phyloP scores from a whole-genome alignment of 2,888 invertebrate species.

The Oxystoma pomonae region DNA sequence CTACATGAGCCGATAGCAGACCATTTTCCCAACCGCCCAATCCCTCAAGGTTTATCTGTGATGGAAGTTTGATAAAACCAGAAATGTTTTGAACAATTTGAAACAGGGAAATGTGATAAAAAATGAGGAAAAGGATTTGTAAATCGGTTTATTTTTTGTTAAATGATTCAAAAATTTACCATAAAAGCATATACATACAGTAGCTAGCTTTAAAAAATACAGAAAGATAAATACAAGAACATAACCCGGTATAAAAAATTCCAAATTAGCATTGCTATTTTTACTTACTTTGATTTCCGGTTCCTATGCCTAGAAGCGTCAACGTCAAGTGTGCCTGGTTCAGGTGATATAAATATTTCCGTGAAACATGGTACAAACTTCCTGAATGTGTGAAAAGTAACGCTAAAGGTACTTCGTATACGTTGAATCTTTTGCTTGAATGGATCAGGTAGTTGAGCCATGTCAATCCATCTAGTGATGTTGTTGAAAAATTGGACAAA shows the following conservation, averaged over 20 bases:
- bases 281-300: constrained; percentile 57
- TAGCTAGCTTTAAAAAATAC: too few species aligned
- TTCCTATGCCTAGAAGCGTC: constrained; percentile 55
- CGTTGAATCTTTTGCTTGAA: constrained; percentile 79
- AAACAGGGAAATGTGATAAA: constrained; percentile 37
- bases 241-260: too few species aligned
- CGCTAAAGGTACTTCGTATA: constrained; percentile 86
- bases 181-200: too few species aligned
- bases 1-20: too few species aligned
- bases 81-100: too few species aligned
- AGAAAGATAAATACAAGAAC: too few species aligned
- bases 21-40: too few species aligned
- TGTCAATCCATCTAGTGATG: constrained; percentile 92
- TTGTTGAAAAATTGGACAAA: constrained; percentile 92
- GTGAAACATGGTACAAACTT: constrained; percentile 86
- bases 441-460: constrained; percentile 82
- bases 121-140: constrained; percentile 7
- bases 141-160: too few species aligned
- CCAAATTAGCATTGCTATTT: too few species aligned
- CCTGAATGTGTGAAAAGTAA: constrained; percentile 90
- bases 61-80: too few species aligned
- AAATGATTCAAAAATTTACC: too few species aligned
- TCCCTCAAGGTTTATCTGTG: too few species aligned
- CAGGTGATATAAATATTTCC: constrained; percentile 75
- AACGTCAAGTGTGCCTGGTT: constrained; percentile 43